Conservation (phyloP, 2,888 invertebrate species). For the Hesperia comma region DNA sequence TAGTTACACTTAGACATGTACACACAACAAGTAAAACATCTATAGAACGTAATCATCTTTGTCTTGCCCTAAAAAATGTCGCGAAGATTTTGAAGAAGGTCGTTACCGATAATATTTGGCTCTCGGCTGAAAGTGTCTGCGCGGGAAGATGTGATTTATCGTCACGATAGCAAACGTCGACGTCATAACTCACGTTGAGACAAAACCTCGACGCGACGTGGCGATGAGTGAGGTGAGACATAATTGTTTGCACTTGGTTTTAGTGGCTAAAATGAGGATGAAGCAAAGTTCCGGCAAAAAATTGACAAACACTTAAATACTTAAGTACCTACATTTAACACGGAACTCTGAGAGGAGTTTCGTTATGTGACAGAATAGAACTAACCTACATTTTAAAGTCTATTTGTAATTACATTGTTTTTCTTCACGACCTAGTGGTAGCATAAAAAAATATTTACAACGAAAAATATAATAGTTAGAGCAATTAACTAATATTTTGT, state of each 20-base stretch:
- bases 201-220: slow-evolving; percentile 65
- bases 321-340: neutral
- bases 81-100: slow-evolving; percentile 44
- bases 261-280: neutral
- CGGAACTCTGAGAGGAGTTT: neutral
- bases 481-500: too few species aligned
- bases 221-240: slow-evolving; percentile 56
- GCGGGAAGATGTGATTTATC: slow-evolving; percentile 62
- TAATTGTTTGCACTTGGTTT: slow-evolving; percentile 53
- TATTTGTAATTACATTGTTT: too few species aligned
- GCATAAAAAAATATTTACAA: too few species aligned
- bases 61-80: slow-evolving; percentile 12
- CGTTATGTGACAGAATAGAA: neutral
- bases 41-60: neutral
- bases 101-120: slow-evolving; percentile 62
- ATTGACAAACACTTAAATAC: too few species aligned
- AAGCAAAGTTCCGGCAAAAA: neutral
- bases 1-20: too few species aligned
- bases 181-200: slow-evolving; percentile 67
- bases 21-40: slow-evolving; percentile 1
- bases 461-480: too few species aligned
- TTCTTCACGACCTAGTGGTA: too few species aligned
- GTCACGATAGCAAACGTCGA: slow-evolving; percentile 62
- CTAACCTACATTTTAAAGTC: too few species aligned
- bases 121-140: slow-evolving; percentile 46